phyloP scores from a whole-genome alignment of 2,888 invertebrate genomes.

The Apeira syringaria region DNA sequence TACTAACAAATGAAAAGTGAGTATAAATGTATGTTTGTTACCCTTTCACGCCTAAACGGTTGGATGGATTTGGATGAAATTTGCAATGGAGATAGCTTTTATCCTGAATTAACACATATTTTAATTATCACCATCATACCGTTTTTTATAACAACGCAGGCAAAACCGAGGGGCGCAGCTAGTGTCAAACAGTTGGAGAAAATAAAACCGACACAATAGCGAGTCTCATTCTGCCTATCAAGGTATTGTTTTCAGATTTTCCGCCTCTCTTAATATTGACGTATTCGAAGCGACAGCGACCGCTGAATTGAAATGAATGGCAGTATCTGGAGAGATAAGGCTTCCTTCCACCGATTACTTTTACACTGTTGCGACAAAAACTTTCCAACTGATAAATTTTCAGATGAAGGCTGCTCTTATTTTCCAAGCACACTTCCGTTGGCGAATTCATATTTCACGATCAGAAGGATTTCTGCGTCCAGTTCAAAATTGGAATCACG shows the following conservation, averaged over 20 bases:
- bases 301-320: constrained; percentile 43
- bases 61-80: no score
- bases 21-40: no score
- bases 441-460: constrained; percentile 42
- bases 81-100: no score
- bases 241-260: constrained; percentile 28
- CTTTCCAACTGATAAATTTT: constrained; percentile 50
- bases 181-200: constrained; percentile 32
- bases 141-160: no score
- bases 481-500: constrained; percentile 35
- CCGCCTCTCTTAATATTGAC: constrained; percentile 27
- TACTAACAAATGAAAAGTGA: no score
- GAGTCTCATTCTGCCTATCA: constrained; percentile 13
- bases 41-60: no score
- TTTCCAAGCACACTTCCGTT: constrained; percentile 36
- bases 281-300: constrained; percentile 29
- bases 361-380: constrained; percentile 52
- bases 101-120: no score
- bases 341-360: constrained; percentile 48
- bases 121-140: no score
- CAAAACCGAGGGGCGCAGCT: no score
- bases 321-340: constrained; percentile 46
- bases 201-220: constrained; percentile 9
- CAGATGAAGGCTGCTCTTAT: constrained; percentile 47
- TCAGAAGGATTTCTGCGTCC: constrained; percentile 37